phyloP scores from a whole-genome alignment of 2,797 vertebrate species.

The Cetoscarus ocellatus region DNA sequence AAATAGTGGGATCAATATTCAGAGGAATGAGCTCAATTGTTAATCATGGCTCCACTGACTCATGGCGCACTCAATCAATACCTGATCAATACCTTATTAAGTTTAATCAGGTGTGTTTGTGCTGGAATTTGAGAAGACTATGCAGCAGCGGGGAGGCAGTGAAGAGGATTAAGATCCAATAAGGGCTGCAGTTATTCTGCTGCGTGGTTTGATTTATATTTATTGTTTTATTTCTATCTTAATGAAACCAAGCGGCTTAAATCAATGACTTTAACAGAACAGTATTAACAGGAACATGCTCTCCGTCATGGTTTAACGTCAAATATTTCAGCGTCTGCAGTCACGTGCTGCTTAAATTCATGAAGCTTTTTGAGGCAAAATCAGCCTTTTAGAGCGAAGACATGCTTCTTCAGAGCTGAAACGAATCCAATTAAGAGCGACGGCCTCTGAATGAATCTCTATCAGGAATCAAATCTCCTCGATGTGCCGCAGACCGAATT shows the following conservation, averaged over 20 bases:
- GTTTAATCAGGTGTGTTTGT: slow-evolving; percentile 22
- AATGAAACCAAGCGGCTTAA: neutral
- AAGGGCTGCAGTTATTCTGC: neutral
- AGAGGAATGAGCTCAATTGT: neutral
- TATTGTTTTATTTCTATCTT: neutral
- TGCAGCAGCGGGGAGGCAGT: neutral
- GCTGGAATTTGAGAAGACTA: neutral
- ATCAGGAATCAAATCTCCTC: slow-evolving; percentile 35
- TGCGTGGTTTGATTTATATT: neutral
- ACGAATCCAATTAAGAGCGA: slow-evolving; percentile 28
- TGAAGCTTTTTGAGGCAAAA: neutral
- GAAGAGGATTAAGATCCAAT: neutral
- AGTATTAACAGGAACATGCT: neutral
- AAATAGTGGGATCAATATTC: slow-evolving; percentile 3
- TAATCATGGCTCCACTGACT: slow-evolving; percentile 13
- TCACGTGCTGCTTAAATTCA: neutral
- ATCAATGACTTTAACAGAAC: neutral
- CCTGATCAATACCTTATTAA: slow-evolving; percentile 32
- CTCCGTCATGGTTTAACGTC: neutral
- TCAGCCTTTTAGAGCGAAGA: neutral
- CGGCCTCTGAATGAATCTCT: slow-evolving; percentile 33
- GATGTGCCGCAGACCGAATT: slow-evolving; percentile 31
- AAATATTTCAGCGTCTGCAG: neutral
- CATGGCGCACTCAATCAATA: slow-evolving; percentile 5
- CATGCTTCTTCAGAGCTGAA: slow-evolving; percentile 1